A percentile compares a stretch with the other conserved stretches of the same genome.
Evolutionary conservation across 1,140 invertebrate genomes (phyloP).

Genomic region (Drepana arcuata): DNA sequence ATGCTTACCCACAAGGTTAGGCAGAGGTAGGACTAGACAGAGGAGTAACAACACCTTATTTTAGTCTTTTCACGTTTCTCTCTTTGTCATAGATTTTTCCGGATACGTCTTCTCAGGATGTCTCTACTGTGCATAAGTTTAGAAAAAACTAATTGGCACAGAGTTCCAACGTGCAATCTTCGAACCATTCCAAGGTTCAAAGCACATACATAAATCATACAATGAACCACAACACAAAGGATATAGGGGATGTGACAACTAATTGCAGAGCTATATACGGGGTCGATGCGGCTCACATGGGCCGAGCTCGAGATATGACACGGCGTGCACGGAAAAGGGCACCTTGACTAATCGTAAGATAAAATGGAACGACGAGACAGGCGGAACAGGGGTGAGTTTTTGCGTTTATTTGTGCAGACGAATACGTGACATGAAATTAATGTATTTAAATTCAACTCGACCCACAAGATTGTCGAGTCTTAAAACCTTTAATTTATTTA

Average conservation of each 20-base stretch:
- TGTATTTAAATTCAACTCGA: too few species aligned
- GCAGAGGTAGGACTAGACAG: too few species aligned
- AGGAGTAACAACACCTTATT: too few species aligned
- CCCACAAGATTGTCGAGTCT: too few species aligned
- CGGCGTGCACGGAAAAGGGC: conserved; percentile 28
- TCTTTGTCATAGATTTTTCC: background rate
- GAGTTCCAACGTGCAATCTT: too few species aligned
- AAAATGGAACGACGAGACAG: too few species aligned
- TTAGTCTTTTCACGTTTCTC: background rate
- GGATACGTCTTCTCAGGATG: background rate
- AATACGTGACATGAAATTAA: background rate
- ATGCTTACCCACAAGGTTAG: too few species aligned
- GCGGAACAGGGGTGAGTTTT: conserved; percentile 23
- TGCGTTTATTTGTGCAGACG: conserved; percentile 1
- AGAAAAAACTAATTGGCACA: conserved; percentile 1
- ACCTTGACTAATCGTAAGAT: conserved; percentile 62
- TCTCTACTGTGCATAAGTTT: too few species aligned
- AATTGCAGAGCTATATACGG: conserved; percentile 51
- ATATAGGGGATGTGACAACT: conserved; percentile 47
- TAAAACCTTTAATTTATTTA: background rate
- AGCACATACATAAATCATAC: conserved; percentile 35
- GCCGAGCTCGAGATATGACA: conserved; percentile 31
- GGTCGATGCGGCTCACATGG: conserved; percentile 42
- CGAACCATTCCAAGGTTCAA: conserved; percentile 19
- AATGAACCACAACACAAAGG: conserved; percentile 47